A percentile compares a stretch with the other conserved stretches of the same genome.
Conservation (phyloP, 2,888 invertebrate genomes). For the Danaus chrysippus region DNA sequence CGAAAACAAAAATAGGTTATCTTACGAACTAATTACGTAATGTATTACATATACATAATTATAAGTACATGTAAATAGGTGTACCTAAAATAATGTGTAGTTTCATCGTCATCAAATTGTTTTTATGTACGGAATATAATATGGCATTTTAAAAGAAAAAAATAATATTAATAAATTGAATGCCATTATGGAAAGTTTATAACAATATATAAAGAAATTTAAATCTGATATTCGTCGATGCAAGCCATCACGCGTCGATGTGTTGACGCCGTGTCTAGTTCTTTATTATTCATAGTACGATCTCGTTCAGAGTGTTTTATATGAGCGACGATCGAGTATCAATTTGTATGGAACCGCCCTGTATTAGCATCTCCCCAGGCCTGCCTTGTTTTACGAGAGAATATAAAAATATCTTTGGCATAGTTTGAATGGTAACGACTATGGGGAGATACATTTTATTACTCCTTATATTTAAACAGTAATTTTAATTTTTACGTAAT, state of each 20-base stretch:
- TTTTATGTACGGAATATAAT: too few relatives aligned
- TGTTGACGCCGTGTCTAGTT: slow-evolving; percentile 60
- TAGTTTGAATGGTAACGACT: slow-evolving; percentile 31
- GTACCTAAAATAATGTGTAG: too few relatives aligned
- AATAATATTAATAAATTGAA: background rate
- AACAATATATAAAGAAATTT: background rate
- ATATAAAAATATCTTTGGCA: slow-evolving; percentile 37
- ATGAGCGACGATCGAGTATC: slow-evolving; percentile 79
- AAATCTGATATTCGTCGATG: slow-evolving; percentile 41
- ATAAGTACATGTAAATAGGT: too few relatives aligned
- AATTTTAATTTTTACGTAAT: background rate
- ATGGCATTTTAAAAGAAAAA: background rate
- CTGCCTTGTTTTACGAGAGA: slow-evolving; percentile 62
- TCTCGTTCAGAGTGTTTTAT: slow-evolving; percentile 77
- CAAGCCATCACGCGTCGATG: slow-evolving; percentile 37
- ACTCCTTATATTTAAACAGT: slow-evolving; percentile 4
- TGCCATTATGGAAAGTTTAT: too few relatives aligned
- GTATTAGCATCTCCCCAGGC: slow-evolving; percentile 72
- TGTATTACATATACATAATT: too few relatives aligned
- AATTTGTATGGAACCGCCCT: slow-evolving; percentile 72
- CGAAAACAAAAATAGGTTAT: too few relatives aligned
- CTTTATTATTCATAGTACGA: slow-evolving; percentile 78
- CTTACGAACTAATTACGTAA: too few relatives aligned
- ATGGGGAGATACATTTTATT: slow-evolving; percentile 13
- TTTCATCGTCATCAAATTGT: too few relatives aligned